phyloP scores from a whole-genome alignment of 2,888 invertebrate genomes.

The Idaea dimidiata region DNA sequence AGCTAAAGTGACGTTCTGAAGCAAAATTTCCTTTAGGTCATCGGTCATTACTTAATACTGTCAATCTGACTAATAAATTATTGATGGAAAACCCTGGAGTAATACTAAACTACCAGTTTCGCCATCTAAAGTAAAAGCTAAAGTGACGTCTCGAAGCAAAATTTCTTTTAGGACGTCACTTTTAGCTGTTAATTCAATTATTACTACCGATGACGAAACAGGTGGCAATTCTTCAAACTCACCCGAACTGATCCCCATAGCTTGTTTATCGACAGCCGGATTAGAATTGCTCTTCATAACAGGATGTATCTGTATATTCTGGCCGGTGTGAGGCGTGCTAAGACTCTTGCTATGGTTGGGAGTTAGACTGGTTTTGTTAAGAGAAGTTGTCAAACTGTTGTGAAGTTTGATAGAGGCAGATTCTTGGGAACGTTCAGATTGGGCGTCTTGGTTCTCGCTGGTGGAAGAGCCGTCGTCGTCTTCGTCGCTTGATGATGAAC shows the following conservation, averaged over 20 bases:
- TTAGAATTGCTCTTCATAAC: conserved; percentile 22
- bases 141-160: too few species aligned
- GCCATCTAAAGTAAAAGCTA: too few species aligned
- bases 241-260: conserved; percentile 75
- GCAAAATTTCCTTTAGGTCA: too few species aligned
- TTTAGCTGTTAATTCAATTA: too few species aligned
- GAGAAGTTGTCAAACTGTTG: conserved; percentile 41
- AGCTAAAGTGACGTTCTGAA: too few species aligned
- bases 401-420: conserved; percentile 54
- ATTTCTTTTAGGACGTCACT: too few species aligned
- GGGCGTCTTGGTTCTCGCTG: conserved; percentile 71
- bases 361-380: conserved; percentile 48
- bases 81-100: too few species aligned
- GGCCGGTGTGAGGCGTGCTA: conserved; percentile 69
- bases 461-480: conserved; percentile 80
- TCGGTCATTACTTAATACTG: too few species aligned
- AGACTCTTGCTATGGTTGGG: conserved; percentile 71
- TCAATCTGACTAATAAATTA: too few species aligned
- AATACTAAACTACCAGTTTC: too few species aligned
- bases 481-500: conserved; percentile 86
- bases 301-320: conserved; percentile 65
- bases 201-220: not conserved
- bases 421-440: conserved; percentile 64
- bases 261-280: conserved; percentile 20
- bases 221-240: conserved; percentile 16